phyloP scores from a whole-genome alignment of 2,113 vertebrate species.

The Vombatus ursinus region DNA sequence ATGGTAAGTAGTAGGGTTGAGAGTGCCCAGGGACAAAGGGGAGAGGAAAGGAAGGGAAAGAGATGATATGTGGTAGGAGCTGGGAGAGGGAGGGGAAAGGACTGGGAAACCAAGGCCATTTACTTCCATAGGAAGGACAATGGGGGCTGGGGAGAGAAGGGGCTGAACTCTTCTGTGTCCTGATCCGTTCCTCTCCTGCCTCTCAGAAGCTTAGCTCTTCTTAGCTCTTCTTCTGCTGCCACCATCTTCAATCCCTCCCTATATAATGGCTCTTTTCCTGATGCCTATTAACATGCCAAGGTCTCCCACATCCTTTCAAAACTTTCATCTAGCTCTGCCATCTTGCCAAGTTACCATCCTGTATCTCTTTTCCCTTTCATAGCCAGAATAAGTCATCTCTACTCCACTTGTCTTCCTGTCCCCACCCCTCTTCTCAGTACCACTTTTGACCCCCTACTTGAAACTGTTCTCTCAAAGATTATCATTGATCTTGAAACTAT shows the following conservation, averaged over 20 bases:
- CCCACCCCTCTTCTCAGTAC: too few relatives aligned
- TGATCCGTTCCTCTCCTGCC: not conserved
- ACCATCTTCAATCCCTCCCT: not conserved
- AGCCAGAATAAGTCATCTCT: not conserved
- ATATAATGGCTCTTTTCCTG: not conserved
- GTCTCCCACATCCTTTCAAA: not conserved
- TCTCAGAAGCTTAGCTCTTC: not conserved
- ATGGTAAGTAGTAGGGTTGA: slow-evolving; percentile 84
- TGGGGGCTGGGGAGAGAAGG: not conserved
- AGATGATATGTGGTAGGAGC: not conserved
- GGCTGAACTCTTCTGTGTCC: not conserved
- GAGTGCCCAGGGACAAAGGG: not conserved
- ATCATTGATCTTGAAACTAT: not conserved
- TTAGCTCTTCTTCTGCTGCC: not conserved
- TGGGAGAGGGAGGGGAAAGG: not conserved
- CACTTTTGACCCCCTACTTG: not conserved
- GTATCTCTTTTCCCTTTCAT: not conserved
- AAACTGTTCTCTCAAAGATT: not conserved
- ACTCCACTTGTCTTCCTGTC: too few relatives aligned
- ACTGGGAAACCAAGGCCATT: not conserved
- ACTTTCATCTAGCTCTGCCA: not conserved
- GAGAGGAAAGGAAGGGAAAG: not conserved
- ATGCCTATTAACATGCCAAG: not conserved
- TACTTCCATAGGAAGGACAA: not conserved
- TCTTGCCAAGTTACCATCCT: not conserved